Evolutionary conservation across 2,888 invertebrate genomes (phyloP), one percentile per base, ranked within the genome.

Genomic region (Galeopsomyia nigrocyanea): DNA sequence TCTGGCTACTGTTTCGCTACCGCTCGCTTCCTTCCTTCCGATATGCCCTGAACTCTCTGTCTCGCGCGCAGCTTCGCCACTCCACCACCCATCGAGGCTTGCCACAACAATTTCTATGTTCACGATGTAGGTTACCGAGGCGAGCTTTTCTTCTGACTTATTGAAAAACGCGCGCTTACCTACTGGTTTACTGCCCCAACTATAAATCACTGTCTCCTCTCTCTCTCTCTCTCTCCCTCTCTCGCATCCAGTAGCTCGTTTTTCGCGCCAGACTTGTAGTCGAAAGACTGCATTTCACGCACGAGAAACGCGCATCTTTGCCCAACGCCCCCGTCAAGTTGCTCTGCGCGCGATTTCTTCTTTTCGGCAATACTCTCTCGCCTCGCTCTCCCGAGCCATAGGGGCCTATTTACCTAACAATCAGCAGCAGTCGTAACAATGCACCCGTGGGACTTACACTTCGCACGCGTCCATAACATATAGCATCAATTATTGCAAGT

Each of bases 31-130:
- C 57, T 58, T 31, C 49, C 51, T 21, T 60, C 64, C n/a, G n/a
- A n/a, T n/a, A n/a, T n/a, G n/a, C n/a, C n/a, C 58, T 26, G 2
- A 5, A 5, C 26, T 26, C 56, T 74, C 61, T 39, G 56, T 57
- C 46, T 69, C 69, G 26, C 50, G 58, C 56, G 58, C 61, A 77
- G 67, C 60, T 70, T 68, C 66, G 16, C 53, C 64, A 68, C 76
- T 77, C 72, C 79, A 75, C 82, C 82, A 79, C 85, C 84, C 83
- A 83, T 78, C 82, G 83, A 82, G 84, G 83, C 82, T 82, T 81
- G 83, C 85, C 85, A 86, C 84, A 85, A 86, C 84, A 85, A 85
- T 84, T 84, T 85, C 83, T 83, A 80, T 82, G 80, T 84, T 85
- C 84, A 85, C 83, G 83, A 86, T 85, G 80, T 84, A 84, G 84